phyloP scores from a whole-genome alignment of 2,797 vertebrate genomes.

The Gymnothorax reevesii region DNA sequence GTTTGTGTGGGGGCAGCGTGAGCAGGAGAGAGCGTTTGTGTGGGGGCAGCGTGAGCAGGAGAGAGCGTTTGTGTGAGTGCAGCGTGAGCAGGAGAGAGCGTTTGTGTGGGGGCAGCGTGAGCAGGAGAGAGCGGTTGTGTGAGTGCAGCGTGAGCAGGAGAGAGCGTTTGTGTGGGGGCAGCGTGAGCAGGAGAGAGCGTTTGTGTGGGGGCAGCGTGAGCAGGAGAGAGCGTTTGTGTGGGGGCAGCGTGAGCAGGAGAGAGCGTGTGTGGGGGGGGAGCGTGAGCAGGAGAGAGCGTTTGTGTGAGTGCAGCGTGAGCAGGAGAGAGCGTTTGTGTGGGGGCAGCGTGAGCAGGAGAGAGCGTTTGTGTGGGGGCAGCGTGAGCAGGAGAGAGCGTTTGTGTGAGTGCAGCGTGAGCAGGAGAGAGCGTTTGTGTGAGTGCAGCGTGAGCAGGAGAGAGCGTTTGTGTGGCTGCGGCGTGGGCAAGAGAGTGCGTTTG shows the following conservation, averaged over 20 bases:
- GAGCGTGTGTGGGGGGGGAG: background rate
- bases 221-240: background rate
- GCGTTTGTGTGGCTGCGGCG: background rate
- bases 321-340: background rate
- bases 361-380: background rate
- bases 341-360: background rate
- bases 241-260: background rate
- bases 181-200: background rate
- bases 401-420: background rate
- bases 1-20: background rate
- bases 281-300: background rate
- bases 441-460: background rate
- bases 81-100: background rate
- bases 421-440: background rate
- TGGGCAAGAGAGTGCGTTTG: background rate
- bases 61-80: background rate
- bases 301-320: background rate
- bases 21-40: background rate
- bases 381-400: background rate
- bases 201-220: background rate
- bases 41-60: background rate
- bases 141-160: background rate
- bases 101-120: background rate
- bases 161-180: background rate
- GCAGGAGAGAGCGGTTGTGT: background rate